A percentile compares a stretch with the other conserved stretches of the same genome.
phyloP scores from a whole-genome alignment of 2,797 vertebrate genomes.

The Callimico goeldii region DNA sequence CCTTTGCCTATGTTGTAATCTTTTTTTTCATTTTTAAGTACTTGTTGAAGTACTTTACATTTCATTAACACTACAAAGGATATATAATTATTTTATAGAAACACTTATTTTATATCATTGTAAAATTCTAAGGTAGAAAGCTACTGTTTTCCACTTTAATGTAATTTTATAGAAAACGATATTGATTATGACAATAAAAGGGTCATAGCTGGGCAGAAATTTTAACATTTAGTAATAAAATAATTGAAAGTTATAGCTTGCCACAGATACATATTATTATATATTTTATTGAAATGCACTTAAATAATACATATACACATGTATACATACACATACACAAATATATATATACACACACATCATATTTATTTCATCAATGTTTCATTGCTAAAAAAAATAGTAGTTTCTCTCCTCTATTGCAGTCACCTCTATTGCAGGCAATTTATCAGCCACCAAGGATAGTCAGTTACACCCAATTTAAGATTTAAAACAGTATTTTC shows the following conservation, averaged over 20 bases:
- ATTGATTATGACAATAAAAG: neutral
- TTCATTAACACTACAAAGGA: neutral
- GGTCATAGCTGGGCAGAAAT: neutral
- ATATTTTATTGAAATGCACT: neutral
- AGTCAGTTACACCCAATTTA: constrained; percentile 46
- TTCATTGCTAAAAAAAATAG: constrained; percentile 1
- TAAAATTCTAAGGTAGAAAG: neutral
- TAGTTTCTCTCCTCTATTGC: neutral
- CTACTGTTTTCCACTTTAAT: neutral
- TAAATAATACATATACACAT: neutral
- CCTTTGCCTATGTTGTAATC: neutral
- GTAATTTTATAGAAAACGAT: neutral
- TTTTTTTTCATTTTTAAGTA: neutral
- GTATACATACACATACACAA: neutral
- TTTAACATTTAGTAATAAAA: neutral
- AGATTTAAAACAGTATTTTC: neutral
- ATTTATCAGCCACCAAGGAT: neutral
- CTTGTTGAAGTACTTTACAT: neutral
- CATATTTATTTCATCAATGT: neutral
- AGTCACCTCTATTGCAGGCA: neutral
- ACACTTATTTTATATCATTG: neutral
- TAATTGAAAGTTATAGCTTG: neutral
- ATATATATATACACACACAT: neutral
- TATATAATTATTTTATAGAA: neutral
- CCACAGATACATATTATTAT: neutral